Base-by-base conservation (phyloP, 2,113 vertebrate species). In the Furnarius figulus region DNA sequence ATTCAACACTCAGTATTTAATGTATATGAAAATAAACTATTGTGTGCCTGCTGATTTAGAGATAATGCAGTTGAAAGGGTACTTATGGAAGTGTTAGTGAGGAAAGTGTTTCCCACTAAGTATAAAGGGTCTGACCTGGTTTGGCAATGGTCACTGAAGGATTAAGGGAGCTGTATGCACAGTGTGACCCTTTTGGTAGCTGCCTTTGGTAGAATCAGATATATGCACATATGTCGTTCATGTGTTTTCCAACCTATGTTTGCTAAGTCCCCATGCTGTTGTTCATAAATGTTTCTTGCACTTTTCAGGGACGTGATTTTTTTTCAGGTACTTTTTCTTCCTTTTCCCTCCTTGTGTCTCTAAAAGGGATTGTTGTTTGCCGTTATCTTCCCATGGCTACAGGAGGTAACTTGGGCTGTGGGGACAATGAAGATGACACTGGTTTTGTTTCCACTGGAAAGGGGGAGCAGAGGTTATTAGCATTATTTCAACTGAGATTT, bases 221-320 rank as follows among this genome's bases (percentile, higher is more conserved):
- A 8, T 3, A 9, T 10, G 2, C 42, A 5, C 2, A 0, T 22
- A 12, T 17, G 6, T 67, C 52, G 30, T 31, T 70, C 16, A 33
- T 77, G 8, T 50, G 6, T 85, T 85, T 93, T 91, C 52, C 25
- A 63, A 10, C 13, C n/a, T 58, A 1, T 44, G 14, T 63, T 78
- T 87, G 28, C 61, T 33, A 47, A 62, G 5, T 50, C 25, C 37
- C 25, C 3, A 4, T 67, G 35, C 8, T 50, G 1, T 15, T 37
- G 22, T 66, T 94, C n/a, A 44, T 16, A 71, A 44, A 31, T 24
- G 22, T 61, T 76, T 80, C 52, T 76, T 87, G 10, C 8, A 42
- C 35, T 85, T 89, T 63, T 49, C 1, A 5, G 9, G 20, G 14
- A 53, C 10, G 2, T 28, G 19, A n/a, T 12, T 46, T 67, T 67